These are phyloP conservation scores for Dreissena rostriformis DNA, from an alignment of 1,140 invertebrate species.

Conservation along the genomic window DNA sequence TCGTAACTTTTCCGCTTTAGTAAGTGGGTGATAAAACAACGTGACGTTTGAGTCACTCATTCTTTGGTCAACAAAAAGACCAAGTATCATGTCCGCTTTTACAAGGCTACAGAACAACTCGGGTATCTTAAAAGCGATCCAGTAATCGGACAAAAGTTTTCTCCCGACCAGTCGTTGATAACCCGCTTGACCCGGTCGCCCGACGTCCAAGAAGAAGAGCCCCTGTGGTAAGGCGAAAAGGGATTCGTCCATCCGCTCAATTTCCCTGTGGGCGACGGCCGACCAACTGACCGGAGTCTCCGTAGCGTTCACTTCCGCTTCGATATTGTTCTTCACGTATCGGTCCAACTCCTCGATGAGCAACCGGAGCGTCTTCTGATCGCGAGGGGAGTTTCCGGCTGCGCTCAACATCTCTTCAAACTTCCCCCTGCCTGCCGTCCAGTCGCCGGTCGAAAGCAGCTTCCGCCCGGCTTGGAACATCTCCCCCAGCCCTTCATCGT, in stretches of 20 bases:
- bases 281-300: constrained; percentile 32
- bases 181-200: constrained; percentile 22
- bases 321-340: constrained; percentile 55
- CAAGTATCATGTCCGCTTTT: constrained; percentile 65
- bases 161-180: constrained; percentile 50
- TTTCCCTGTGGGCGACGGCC: constrained; percentile 25
- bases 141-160: constrained; percentile 62
- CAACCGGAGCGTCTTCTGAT: constrained; percentile 56
- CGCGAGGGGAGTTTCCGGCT: constrained; percentile 9
- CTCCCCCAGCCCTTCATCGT: constrained; percentile 48
- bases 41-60: constrained; percentile 57
- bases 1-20: constrained; percentile 60
- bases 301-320: background rate
- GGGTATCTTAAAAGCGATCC: constrained; percentile 61
- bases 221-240: constrained; percentile 59
- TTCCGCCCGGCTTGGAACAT: constrained; percentile 53
- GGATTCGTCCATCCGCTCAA: constrained; percentile 51
- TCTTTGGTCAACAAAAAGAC: constrained; percentile 60
- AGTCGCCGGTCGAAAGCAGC: constrained; percentile 49
- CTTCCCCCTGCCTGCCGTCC: constrained; percentile 24
- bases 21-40: constrained; percentile 59
- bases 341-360: constrained; percentile 56
- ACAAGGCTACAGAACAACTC: constrained; percentile 67
- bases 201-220: constrained; percentile 61
- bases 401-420: constrained; percentile 45